phyloP scores from a whole-genome alignment of 2,888 invertebrate genomes.

The Fragum fragum region DNA sequence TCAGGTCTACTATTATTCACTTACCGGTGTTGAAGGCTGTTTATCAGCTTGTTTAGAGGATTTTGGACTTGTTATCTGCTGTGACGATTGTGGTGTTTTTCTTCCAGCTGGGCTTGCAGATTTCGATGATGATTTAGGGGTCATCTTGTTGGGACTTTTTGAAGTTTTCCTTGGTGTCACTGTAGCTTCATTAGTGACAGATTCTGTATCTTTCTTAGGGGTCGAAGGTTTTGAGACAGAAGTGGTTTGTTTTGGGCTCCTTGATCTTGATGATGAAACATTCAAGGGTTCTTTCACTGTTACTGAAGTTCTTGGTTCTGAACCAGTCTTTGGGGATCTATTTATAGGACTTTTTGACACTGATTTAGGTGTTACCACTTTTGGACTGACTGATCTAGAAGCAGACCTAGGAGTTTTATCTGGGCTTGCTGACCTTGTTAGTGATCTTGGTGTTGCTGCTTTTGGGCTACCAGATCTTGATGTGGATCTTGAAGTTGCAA shows the following conservation, averaged over 20 bases:
- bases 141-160: constrained; percentile 25
- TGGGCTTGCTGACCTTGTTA: no score
- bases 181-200: background rate
- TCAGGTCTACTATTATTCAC: no score
- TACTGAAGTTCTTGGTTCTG: constrained; percentile 23
- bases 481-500: constrained; percentile 44
- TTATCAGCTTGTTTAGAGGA: constrained; percentile 22
- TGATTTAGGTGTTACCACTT: constrained; percentile 33
- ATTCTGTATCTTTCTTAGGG: background rate
- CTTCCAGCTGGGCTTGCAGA: constrained; percentile 32
- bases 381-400: constrained; percentile 34
- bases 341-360: constrained; percentile 47
- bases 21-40: background rate
- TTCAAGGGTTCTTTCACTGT: constrained; percentile 34
- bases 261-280: constrained; percentile 14
- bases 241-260: constrained; percentile 46
- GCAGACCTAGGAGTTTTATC: constrained; percentile 46
- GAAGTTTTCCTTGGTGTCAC: constrained; percentile 40
- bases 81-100: background rate
- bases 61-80: constrained; percentile 28
- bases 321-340: constrained; percentile 40
- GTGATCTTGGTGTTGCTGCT: constrained; percentile 33
- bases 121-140: constrained; percentile 36
- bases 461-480: constrained; percentile 34
- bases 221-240: background rate